phyloP scores from a whole-genome alignment of 2,113 vertebrate genomes.

The Excalfactoria chinensis region DNA sequence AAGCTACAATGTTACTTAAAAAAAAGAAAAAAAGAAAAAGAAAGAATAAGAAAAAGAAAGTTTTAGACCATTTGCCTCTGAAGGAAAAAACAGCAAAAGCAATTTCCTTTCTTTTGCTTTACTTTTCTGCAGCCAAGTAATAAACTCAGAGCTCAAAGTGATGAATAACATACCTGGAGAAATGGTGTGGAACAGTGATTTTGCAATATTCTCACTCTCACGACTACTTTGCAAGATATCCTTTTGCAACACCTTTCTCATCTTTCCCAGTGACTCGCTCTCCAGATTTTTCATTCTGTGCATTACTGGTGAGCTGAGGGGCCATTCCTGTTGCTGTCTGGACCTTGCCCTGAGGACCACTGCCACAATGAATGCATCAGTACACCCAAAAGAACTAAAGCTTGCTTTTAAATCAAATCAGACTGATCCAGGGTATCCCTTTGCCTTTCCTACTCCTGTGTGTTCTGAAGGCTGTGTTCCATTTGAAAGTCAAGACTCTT shows the following conservation, averaged over 20 bases:
- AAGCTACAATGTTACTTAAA: neutral
- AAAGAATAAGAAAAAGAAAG: neutral
- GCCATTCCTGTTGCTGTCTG: neutral
- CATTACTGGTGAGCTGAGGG: neutral
- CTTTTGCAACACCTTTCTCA: neutral
- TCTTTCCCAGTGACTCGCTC: neutral
- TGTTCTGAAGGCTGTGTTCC: neutral
- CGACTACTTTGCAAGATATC: neutral
- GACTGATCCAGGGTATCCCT: neutral
- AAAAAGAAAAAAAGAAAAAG: neutral
- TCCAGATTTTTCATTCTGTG: neutral
- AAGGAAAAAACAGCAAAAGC: neutral
- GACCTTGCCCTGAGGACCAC: neutral
- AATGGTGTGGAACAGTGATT: neutral
- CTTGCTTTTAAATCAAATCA: neutral
- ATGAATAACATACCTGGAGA: neutral
- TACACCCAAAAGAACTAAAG: neutral
- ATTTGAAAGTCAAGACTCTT: neutral
- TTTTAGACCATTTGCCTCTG: neutral
- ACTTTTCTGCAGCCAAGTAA: neutral
- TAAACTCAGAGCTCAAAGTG: conserved; percentile 16
- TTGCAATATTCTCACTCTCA: neutral
- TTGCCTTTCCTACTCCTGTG: neutral
- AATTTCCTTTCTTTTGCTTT: conserved; percentile 3
- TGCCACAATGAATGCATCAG: neutral